These are phyloP conservation scores for Melanerpes formicivorus DNA, from an alignment of 2,113 vertebrate genomes.

Conservation along the genomic window DNA sequence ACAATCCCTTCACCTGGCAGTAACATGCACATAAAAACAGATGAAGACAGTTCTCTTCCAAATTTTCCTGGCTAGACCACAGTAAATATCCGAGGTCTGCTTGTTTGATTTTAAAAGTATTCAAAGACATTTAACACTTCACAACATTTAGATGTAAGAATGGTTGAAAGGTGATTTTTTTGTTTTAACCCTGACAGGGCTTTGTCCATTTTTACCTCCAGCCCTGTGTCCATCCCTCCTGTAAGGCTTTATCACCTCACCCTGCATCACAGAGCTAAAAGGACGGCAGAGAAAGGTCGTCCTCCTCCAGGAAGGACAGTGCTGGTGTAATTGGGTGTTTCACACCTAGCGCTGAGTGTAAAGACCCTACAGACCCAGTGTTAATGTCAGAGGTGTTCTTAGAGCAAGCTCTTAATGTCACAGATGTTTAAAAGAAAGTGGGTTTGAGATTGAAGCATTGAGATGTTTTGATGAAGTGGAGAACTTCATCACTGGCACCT, in stretches of 20 bases:
- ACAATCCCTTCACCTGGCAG: conserved; percentile 58
- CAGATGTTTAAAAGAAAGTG: not conserved
- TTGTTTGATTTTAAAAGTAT: not conserved
- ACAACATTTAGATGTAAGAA: accelerated
- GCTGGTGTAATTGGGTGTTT: too few species aligned
- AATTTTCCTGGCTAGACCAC: conserved; percentile 25
- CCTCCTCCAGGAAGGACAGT: not conserved
- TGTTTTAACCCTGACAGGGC: not conserved
- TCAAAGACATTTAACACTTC: not conserved
- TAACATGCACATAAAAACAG: not conserved
- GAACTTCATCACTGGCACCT: not conserved
- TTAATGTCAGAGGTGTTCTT: not conserved
- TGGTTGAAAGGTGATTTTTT: not conserved
- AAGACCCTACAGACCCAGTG: not conserved
- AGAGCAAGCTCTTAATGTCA: not conserved
- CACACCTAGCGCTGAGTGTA: not conserved
- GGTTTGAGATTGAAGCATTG: not conserved
- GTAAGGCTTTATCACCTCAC: not conserved
- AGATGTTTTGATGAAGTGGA: conserved; percentile 28
- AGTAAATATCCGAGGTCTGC: not conserved
- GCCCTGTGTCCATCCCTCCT: not conserved
- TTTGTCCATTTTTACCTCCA: not conserved
- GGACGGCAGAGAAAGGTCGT: not conserved
- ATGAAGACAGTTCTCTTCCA: not conserved
- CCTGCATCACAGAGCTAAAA: not conserved